Conservation (phyloP, 1,140 invertebrate species). For the Bombus waltoni region DNA sequence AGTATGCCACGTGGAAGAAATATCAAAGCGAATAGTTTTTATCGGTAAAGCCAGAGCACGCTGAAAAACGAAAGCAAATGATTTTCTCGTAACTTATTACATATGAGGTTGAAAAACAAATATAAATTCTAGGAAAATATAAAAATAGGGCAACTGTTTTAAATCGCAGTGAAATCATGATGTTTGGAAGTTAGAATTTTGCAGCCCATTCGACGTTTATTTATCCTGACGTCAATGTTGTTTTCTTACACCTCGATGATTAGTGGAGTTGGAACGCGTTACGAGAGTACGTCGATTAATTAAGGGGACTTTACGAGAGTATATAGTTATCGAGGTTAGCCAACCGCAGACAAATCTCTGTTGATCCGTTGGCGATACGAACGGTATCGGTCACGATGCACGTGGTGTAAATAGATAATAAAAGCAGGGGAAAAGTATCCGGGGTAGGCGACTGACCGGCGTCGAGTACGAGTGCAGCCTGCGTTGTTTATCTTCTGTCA, state of each 20-base stretch:
- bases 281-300: background rate
- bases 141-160: too few relatives aligned
- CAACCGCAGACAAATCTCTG: conserved; percentile 12
- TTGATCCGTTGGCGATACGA: conserved; percentile 37
- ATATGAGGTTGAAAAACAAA: too few relatives aligned
- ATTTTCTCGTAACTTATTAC: background rate
- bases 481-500: conserved; percentile 68
- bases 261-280: background rate
- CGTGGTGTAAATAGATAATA: conserved; percentile 59
- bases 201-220: too few relatives aligned
- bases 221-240: too few relatives aligned
- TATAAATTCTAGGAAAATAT: too few relatives aligned
- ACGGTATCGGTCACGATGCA: conserved; percentile 44
- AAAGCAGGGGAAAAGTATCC: conserved; percentile 38
- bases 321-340: conserved; percentile 21
- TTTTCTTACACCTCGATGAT: background rate
- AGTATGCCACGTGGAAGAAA: background rate
- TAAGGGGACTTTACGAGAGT: background rate
- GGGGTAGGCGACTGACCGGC: conserved; percentile 46
- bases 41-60: background rate
- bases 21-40: fast-evolving
- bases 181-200: too few relatives aligned
- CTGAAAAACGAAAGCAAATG: background rate
- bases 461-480: conserved; percentile 16
- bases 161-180: too few relatives aligned